Percentiles rank a stretch among this genome's conserved stretches.
Conservation (phyloP, 2,113 vertebrate species). For the Mus musculus region DNA sequence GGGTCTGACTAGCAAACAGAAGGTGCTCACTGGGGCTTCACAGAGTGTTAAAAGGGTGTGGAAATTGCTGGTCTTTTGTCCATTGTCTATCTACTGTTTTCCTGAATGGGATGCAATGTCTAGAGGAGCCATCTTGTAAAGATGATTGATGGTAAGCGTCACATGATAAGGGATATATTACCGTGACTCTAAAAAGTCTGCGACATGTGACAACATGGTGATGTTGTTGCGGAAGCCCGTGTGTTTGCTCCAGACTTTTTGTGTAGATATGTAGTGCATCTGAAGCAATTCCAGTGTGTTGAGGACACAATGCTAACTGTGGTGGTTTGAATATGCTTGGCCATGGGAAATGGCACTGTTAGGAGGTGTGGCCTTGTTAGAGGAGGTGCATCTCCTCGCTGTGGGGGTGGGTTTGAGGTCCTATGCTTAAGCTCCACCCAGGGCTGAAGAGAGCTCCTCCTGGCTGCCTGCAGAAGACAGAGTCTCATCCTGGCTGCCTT, state of each 20-base stretch:
- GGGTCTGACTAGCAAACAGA: slow-evolving; percentile 4
- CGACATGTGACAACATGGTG: not conserved
- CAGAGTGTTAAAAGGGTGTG: not conserved
- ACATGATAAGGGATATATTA: not conserved
- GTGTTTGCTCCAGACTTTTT: not conserved
- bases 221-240: not conserved
- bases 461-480: too few species aligned
- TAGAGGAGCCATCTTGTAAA: not conserved
- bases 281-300: not conserved
- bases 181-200: not conserved
- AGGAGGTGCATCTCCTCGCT: too few species aligned
- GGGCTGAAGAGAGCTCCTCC: too few species aligned
- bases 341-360: too few species aligned
- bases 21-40: not conserved
- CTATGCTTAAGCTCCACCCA: too few species aligned
- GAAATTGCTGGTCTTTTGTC: not conserved
- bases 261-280: not conserved
- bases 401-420: too few species aligned
- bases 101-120: not conserved
- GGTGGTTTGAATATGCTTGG: not conserved
- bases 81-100: not conserved
- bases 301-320: not conserved
- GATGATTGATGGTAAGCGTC: not conserved
- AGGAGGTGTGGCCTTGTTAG: too few species aligned
- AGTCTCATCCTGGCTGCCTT: too few species aligned